phyloP scores from a whole-genome alignment of 35 echinoderm and acorn worm species.

The Lytechinus pictus region DNA sequence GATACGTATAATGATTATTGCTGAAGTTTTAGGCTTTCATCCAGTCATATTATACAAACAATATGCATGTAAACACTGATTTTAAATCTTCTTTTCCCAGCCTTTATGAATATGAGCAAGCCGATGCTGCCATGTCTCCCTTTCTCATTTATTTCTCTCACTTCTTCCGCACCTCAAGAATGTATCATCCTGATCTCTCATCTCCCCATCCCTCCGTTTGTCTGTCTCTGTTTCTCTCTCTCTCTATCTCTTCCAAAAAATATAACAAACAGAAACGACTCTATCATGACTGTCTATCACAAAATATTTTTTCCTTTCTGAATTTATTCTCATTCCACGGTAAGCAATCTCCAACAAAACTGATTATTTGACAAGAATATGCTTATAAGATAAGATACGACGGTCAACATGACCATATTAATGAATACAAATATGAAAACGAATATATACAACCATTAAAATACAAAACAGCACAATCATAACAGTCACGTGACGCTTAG shows the following conservation, averaged over 20 bases:
- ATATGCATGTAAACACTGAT: too few species aligned
- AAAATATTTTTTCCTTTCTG: not conserved
- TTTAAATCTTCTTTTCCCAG: too few species aligned
- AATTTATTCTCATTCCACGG: not conserved
- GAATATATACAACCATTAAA: not conserved
- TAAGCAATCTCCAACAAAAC: not conserved
- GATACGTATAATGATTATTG: too few species aligned
- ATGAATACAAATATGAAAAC: not conserved
- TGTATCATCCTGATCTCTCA: too few species aligned
- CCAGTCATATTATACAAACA: too few species aligned
- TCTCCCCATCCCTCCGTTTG: not conserved
- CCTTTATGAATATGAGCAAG: too few species aligned
- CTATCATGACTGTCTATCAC: not conserved
- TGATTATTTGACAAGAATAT: not conserved
- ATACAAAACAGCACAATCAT: not conserved
- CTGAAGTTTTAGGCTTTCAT: too few species aligned
- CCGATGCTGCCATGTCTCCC: too few species aligned
- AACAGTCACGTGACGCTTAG: not conserved
- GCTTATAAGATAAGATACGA: not conserved
- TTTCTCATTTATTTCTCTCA: too few species aligned
- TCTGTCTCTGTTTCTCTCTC: not conserved
- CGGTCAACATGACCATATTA: not conserved
- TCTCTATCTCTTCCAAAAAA: not conserved
- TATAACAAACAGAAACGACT: too few species aligned
- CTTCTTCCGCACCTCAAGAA: too few species aligned